Evolutionary conservation across 2,888 invertebrate genomes (phyloP), one percentile per base, ranked within the genome.

Genomic region (Ceriagrion tenellum): DNA sequence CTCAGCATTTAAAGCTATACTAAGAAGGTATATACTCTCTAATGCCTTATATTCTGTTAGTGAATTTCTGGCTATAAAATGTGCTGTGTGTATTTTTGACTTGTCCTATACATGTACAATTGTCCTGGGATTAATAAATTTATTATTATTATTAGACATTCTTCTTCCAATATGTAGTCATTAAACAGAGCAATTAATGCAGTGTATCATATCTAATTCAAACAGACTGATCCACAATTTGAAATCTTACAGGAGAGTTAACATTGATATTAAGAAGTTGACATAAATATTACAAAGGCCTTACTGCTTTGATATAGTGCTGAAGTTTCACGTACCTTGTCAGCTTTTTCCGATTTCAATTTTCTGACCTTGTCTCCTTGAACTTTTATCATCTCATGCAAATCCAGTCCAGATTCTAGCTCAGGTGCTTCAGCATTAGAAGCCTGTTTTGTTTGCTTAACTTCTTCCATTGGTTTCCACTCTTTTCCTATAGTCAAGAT

Each of bases 351-450:
- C 0, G 97, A 96, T 96, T 98, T 98, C 55, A 98, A 97, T 69
- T 97, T 97, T 95, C 98, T 97, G 6, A 98, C 97, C 95, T 97
- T 96, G 96, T 98, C 97, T 26, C 98, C 98, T 96, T 98, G 98
- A 26, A 97, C 97, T 95, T 97, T 97, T 91, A 98, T 97, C 96
- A 97, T 97, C 26, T 96, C 96, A 10, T 97, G 97, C 13, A 97
- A 96, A 93, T 96, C 96, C 95, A 96, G 96, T 90, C 96, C 96
- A 90, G 95, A 96, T 95, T 97, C 96, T 96, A 97, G 40, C n/a
- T 90, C 63, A 35, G 95, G n/a, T 59, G 95, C 95, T 23, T 63
- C 55, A 47, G 95, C 30, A 95, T 93, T 95, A 56, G 95, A 55
- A 26, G 63, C 91, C 69, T 69, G 63, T 40, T 95, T 35, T 16